phyloP scores from a whole-genome alignment of 1,140 invertebrate genomes.

The Lutraria rhynchaena region DNA sequence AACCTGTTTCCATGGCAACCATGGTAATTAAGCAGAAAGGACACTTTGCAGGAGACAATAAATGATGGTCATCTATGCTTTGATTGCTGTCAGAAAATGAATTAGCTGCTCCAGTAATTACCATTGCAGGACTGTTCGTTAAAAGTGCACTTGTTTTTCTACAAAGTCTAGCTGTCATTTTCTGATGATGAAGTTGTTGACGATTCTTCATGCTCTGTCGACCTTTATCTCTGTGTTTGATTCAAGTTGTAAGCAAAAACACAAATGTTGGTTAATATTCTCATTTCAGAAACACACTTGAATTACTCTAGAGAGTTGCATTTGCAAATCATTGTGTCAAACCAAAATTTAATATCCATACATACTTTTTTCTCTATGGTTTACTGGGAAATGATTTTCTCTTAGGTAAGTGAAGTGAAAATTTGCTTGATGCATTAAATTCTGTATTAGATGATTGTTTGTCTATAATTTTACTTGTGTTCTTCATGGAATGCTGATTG shows the following conservation, averaged over 20 bases:
- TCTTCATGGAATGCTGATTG: no score
- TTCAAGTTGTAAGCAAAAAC: constrained; percentile 3
- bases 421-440: no score
- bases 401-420: no score
- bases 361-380: no score
- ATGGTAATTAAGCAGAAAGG: constrained; percentile 8
- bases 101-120: constrained; percentile 18
- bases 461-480: no score
- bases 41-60: constrained; percentile 22
- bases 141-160: constrained; percentile 7
- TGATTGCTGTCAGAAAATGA: constrained; percentile 32
- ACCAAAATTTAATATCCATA: no score
- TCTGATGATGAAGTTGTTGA: neutral
- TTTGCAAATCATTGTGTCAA: no score
- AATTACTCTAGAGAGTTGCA: no score
- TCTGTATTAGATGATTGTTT: no score
- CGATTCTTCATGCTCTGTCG: neutral
- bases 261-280: constrained; percentile 17
- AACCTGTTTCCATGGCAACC: constrained; percentile 28
- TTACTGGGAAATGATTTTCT: no score
- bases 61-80: constrained; percentile 19
- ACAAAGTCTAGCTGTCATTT: constrained; percentile 13
- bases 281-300: neutral
- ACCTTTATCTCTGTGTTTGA: constrained; percentile 13
- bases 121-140: constrained; percentile 9